Conservation (phyloP, 2,888 invertebrate species). For the Caenorhabditis virilis region DNA sequence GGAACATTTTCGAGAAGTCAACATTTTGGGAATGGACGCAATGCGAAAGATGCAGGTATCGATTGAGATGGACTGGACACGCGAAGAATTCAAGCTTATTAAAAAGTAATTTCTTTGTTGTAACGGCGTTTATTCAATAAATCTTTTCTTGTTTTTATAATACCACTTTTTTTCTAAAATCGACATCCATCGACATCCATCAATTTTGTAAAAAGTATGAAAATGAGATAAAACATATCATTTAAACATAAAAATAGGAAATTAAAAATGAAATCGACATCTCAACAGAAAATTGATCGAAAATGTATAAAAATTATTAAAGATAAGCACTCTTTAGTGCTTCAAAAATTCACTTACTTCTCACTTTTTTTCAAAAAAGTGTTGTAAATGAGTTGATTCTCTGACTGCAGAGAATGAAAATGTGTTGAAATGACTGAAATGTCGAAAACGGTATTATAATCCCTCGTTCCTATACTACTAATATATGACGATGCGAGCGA, state of each 20-base stretch:
- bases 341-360: constrained; percentile 15
- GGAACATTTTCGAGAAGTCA: constrained; percentile 34
- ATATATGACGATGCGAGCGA: too few relatives aligned
- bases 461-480: constrained; percentile 27
- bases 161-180: constrained; percentile 20
- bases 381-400: constrained; percentile 28
- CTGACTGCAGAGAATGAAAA: constrained; percentile 14
- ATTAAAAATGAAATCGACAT: constrained; percentile 27
- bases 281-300: constrained; percentile 17
- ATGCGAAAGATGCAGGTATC: constrained; percentile 30
- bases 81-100: constrained; percentile 31
- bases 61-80: constrained; percentile 37
- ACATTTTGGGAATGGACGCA: constrained; percentile 38
- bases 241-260: constrained; percentile 20
- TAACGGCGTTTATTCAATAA: too few relatives aligned
- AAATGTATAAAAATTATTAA: too few relatives aligned
- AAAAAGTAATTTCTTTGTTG: not conserved
- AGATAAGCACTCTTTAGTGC: constrained; percentile 31
- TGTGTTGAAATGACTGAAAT: constrained; percentile 23
- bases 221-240: constrained; percentile 27
- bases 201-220: constrained; percentile 19
- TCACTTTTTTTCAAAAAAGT: constrained; percentile 12
- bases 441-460: constrained; percentile 28
- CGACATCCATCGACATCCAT: constrained; percentile 13
- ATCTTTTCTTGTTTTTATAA: too few relatives aligned